phyloP scores from a whole-genome alignment of 2,888 invertebrate genomes.

The Aleiodes alternator region DNA sequence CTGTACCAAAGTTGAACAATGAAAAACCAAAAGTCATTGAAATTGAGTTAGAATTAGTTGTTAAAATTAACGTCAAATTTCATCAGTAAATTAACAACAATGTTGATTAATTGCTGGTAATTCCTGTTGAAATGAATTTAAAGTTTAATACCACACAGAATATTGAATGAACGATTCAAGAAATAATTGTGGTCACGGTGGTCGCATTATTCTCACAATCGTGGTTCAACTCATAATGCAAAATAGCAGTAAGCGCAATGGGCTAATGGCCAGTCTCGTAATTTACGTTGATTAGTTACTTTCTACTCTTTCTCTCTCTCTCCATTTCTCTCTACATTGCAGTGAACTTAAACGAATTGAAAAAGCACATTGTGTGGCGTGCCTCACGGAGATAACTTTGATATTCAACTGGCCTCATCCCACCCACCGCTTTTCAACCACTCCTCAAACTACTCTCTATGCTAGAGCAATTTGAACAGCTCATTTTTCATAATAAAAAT shows the following conservation, averaged over 20 bases:
- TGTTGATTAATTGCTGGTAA: slow-evolving; percentile 8
- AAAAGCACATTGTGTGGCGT: slow-evolving; percentile 41
- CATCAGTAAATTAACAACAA: neutral
- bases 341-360: slow-evolving; percentile 40
- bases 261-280: slow-evolving; percentile 21
- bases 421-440: too few species aligned
- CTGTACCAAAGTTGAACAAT: neutral
- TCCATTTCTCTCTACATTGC: neutral
- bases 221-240: slow-evolving; percentile 27
- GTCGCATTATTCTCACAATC: slow-evolving; percentile 23
- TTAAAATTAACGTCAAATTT: too few species aligned
- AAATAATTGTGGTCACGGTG: slow-evolving; percentile 27
- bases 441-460: too few species aligned
- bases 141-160: neutral
- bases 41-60: too few species aligned
- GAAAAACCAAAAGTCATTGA: neutral
- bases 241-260: slow-evolving; percentile 19
- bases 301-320: neutral
- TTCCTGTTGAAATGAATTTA: neutral
- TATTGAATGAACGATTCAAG: slow-evolving; percentile 20
- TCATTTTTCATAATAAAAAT: slow-evolving; percentile 41
- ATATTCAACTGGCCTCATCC: slow-evolving; percentile 8
- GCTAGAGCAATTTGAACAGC: slow-evolving; percentile 27
- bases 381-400: slow-evolving; percentile 42
- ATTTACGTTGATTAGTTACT: slow-evolving; percentile 45